Percentiles rank a stretch among this genome's conserved stretches.
Conservation (phyloP, 2,113 vertebrate species). For the Acanthisitta chloris region DNA sequence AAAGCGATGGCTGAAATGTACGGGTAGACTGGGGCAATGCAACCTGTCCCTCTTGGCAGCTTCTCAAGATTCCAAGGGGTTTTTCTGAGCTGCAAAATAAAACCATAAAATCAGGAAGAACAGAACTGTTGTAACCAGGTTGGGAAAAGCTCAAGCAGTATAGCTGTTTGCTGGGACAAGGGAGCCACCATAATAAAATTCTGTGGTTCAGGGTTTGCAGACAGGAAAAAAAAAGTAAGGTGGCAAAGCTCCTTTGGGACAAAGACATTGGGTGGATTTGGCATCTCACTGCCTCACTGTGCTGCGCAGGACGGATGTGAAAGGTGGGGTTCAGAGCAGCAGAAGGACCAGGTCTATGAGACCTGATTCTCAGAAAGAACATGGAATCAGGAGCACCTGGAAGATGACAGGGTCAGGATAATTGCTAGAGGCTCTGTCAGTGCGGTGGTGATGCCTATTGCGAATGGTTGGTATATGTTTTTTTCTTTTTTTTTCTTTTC, state of each 20-base stretch:
- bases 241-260: background rate
- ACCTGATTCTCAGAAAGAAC: background rate
- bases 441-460: accelerated
- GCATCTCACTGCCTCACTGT: background rate
- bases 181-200: background rate
- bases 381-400: background rate
- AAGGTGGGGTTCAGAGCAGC: background rate
- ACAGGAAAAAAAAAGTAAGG: background rate
- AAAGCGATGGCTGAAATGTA: accelerated
- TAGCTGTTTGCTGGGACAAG: background rate
- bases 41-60: background rate
- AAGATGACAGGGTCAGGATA: background rate
- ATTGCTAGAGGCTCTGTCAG: background rate
- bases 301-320: accelerated
- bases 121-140: background rate
- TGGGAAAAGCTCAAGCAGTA: background rate
- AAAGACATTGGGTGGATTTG: background rate
- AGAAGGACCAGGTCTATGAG: background rate
- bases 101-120: background rate
- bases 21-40: background rate
- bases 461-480: background rate
- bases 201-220: background rate
- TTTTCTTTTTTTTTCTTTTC: background rate
- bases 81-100: background rate
- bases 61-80: background rate